phyloP scores from a whole-genome alignment of 2,888 invertebrate species.

The Ormyrus rosae region DNA sequence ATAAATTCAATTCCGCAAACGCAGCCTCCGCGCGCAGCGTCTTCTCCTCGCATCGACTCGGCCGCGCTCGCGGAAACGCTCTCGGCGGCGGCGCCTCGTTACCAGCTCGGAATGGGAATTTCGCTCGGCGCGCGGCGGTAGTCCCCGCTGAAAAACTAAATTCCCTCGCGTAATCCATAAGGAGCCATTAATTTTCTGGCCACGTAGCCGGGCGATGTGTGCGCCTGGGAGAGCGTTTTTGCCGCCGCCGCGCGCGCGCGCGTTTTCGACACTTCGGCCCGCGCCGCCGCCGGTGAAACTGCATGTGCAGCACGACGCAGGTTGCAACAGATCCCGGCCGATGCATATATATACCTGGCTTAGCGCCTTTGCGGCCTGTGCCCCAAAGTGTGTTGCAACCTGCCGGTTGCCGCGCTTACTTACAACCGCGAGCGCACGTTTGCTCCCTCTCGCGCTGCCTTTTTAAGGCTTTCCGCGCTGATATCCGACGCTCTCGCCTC shows the following conservation, averaged over 20 bases:
- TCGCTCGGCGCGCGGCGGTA: not conserved
- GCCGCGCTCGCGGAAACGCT: slow-evolving; percentile 12
- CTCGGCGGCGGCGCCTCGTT: slow-evolving; percentile 22
- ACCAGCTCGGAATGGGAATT: slow-evolving; percentile 3
- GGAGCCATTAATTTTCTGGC: slow-evolving; percentile 49
- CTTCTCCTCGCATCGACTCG: not conserved
- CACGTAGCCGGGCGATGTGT: slow-evolving; percentile 38
- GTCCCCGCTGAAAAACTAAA: not conserved
- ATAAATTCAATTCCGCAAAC: slow-evolving; percentile 34
- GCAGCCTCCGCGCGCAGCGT: not conserved
- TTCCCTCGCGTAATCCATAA: slow-evolving; percentile 45
- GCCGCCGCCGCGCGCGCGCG: slow-evolving; percentile 18
- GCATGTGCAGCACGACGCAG: not conserved
- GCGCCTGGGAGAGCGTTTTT: slow-evolving; percentile 31
- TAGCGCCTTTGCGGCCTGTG: not conserved
- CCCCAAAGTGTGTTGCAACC: not conserved
- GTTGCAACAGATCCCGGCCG: slow-evolving; percentile 37
- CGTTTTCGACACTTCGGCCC: slow-evolving; percentile 60
- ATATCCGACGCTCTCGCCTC: not conserved
- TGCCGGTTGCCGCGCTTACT: not conserved
- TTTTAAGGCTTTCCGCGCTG: not conserved
- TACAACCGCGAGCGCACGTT: too few species aligned
- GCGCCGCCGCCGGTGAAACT: not conserved
- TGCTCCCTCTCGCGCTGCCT: not conserved
- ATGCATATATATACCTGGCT: not conserved